Base-by-base conservation (phyloP, 2,113 vertebrate genomes). In the Butorides virescens region DNA sequence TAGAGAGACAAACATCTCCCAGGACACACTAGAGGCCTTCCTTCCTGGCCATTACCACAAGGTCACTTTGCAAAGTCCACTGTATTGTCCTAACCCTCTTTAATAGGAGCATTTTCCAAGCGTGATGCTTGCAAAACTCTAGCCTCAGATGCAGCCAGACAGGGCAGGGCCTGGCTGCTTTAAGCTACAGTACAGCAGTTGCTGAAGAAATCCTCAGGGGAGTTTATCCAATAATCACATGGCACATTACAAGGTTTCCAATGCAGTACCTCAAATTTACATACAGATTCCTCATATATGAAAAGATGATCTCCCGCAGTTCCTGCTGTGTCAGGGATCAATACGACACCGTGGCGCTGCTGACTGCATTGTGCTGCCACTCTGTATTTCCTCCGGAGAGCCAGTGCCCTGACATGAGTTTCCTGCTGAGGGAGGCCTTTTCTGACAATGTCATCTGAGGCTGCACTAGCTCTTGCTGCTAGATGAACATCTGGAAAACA, bases 1-100 rank as follows among this genome's bases (percentile, higher is more conserved):
- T 79, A 93, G 92, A 49, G 70, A 81, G 77, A 76, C 70, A 92
- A 87, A 91, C 77, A 87, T 70, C 87, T 97, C 91, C 89, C 83
- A 93, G 88, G 92, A 90, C 93, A 73, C 93, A 34, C 37, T 58
- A 66, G 46, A 49, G 52, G 34, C 91, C 61, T 86, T 77, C 92
- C 85, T 91, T 93, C 88, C 94, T 93, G 91, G 15, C 76, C 74
- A 62, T 59, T 84, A 77, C 67, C 68, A 61, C 85, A 25, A 76
- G 75, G 91, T 71, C 81, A 86, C 84, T 84, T 80, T 70, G 62
- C 59, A 82, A 82, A 96, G 77, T 13, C 74, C 61, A 20, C 0
- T 0, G 66, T 10, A 82, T 70, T 89, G 63, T 97, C 61, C 74
- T 27, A n/a, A 55, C 10, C 25, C 30, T 67, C 83, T 63, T 32